A percentile compares a stretch with the other conserved stretches of the same genome.
These are phyloP conservation scores for Zenarchopterus dispar DNA, from an alignment of 2,797 vertebrate genomes.

Conservation along the genomic window DNA sequence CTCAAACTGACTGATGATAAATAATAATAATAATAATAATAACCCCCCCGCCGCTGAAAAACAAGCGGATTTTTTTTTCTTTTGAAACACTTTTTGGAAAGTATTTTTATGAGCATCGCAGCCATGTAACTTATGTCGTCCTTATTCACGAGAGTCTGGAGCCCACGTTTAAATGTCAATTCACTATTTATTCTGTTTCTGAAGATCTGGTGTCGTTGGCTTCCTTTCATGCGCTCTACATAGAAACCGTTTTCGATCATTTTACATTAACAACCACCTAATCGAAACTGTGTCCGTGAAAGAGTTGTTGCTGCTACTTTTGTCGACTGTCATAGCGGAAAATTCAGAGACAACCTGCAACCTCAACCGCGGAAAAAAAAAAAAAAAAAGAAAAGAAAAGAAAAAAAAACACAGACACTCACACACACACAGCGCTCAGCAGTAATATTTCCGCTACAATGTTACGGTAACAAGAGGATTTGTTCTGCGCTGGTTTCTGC, in stretches of 20 bases:
- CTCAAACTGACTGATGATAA: constrained; percentile 19
- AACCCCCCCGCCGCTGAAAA: background rate
- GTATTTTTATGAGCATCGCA: background rate
- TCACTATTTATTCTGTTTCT: background rate
- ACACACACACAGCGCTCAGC: constrained; percentile 10
- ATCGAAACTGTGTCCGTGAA: too few relatives aligned
- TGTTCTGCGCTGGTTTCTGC: constrained; percentile 38
- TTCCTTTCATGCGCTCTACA: too few relatives aligned
- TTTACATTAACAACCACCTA: too few relatives aligned
- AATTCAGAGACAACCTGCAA: constrained; percentile 41
- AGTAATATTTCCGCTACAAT: constrained; percentile 59
- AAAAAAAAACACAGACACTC: constrained; percentile 5
- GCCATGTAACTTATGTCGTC: too few relatives aligned
- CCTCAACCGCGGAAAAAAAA: constrained; percentile 53
- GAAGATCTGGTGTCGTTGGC: background rate
- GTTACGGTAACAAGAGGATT: constrained; percentile 46
- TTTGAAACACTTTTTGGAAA: too few relatives aligned
- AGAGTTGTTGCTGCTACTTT: too few relatives aligned
- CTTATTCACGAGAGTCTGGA: too few relatives aligned
- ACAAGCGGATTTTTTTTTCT: background rate
- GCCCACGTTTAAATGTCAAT: background rate
- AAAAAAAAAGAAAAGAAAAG: constrained; percentile 9
- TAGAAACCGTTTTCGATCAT: too few relatives aligned
- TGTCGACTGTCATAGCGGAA: constrained; percentile 50
- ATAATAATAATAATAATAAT: too few relatives aligned